These are phyloP conservation scores for Crioceris asparagi DNA, from an alignment of 2,888 invertebrate genomes.

Conservation along the genomic window DNA sequence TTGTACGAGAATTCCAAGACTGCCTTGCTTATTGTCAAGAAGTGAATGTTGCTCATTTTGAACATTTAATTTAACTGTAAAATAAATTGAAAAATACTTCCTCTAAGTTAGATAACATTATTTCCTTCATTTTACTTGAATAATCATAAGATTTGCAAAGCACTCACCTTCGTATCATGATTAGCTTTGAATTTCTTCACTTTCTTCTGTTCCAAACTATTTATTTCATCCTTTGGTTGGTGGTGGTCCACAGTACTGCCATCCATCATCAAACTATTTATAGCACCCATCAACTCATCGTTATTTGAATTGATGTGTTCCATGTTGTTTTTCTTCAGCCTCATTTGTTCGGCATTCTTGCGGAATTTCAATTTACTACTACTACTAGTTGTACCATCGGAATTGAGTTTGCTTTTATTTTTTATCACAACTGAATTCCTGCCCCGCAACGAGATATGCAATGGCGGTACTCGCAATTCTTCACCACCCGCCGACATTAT, in stretches of 20 bases:
- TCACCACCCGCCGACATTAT: constrained; percentile 37
- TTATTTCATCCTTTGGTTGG: constrained; percentile 17
- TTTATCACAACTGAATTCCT: constrained; percentile 78
- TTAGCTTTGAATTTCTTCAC: constrained; percentile 30
- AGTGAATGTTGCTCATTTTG: too few relatives aligned
- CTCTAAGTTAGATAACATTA: too few relatives aligned
- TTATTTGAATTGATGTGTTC: constrained; percentile 1
- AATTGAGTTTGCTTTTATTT: constrained; percentile 45
- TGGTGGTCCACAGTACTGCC: constrained; percentile 9
- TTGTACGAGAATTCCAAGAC: too few relatives aligned
- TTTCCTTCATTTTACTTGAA: too few relatives aligned
- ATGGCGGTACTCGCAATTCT: constrained; percentile 75
- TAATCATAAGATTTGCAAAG: too few relatives aligned
- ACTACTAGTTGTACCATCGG: constrained; percentile 25
- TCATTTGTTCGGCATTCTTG: constrained; percentile 25
- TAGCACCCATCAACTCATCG: constrained; percentile 9
- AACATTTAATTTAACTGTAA: too few relatives aligned
- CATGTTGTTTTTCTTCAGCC: too few relatives aligned
- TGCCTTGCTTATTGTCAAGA: too few relatives aligned
- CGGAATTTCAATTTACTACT: constrained; percentile 27
- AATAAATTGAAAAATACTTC: too few relatives aligned
- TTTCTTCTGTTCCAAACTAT: constrained; percentile 25
- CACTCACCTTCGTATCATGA: constrained; percentile 28
- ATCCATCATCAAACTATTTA: constrained; percentile 7
- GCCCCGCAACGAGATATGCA: constrained; percentile 78